phyloP scores from a whole-genome alignment of 2,113 vertebrate genomes.

The Malurus elegans region DNA sequence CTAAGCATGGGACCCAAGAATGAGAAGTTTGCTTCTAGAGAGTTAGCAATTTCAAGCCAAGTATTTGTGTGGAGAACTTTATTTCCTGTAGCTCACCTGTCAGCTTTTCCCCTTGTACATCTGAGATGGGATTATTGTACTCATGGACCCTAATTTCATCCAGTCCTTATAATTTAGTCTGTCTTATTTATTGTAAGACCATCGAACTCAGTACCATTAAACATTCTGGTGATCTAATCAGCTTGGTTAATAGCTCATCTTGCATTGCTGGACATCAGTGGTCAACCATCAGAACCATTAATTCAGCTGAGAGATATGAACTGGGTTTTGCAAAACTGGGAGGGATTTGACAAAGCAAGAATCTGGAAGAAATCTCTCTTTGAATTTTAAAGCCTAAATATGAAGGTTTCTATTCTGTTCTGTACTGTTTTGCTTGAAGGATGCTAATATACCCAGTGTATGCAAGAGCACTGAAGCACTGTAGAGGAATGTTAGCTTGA shows the following conservation, averaged over 20 bases:
- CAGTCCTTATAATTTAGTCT: neutral
- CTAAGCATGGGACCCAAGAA: conserved; percentile 14
- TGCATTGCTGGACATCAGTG: conserved; percentile 9
- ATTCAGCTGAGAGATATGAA: neutral
- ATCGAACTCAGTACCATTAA: neutral
- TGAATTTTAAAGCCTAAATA: neutral
- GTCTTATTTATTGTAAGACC: neutral
- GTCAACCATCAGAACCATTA: conserved; percentile 48
- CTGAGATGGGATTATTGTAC: neutral
- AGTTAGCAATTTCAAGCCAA: neutral
- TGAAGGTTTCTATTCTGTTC: conserved; percentile 26
- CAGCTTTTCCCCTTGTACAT: neutral
- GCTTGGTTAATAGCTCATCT: neutral
- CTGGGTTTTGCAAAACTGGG: conserved; percentile 9
- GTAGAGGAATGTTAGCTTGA: neutral
- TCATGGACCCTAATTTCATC: neutral
- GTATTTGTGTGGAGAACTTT: neutral
- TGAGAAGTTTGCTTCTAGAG: neutral
- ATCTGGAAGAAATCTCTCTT: neutral
- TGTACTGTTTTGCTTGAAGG: conserved; percentile 16
- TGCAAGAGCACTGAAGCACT: neutral
- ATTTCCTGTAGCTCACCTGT: neutral
- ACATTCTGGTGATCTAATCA: neutral
- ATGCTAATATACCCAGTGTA: neutral
- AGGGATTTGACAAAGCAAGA: neutral